phyloP scores from a whole-genome alignment of 1,140 invertebrate genomes.

The Papilio polytes region DNA sequence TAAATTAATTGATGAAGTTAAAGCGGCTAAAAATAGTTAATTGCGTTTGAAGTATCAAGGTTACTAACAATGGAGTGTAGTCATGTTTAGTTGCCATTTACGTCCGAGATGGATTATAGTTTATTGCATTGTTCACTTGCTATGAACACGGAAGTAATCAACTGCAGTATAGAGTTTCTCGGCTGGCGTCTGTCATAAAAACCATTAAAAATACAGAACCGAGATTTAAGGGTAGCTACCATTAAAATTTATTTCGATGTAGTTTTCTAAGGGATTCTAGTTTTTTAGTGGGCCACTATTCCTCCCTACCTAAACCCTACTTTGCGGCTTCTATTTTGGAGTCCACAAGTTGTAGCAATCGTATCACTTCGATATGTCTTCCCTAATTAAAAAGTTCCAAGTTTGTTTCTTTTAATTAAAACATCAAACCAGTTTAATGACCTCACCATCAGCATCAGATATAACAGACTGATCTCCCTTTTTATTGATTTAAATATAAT shows the following conservation, averaged over 20 bases:
- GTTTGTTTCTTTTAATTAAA: neutral
- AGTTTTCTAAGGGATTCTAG: no score
- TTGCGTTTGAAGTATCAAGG: slow-evolving; percentile 13
- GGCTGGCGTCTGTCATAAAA: neutral
- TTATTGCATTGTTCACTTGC: slow-evolving; percentile 14
- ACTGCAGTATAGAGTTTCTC: neutral
- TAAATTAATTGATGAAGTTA: no score
- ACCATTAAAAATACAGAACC: neutral
- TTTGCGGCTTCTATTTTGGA: no score
- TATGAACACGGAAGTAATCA: slow-evolving; percentile 18
- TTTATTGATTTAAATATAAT: slow-evolving; percentile 31
- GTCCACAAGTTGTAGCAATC: neutral
- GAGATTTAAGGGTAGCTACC: neutral
- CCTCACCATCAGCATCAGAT: neutral
- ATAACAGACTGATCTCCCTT: neutral
- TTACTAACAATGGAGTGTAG: slow-evolving; percentile 11
- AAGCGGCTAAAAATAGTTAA: neutral
- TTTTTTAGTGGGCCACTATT: no score
- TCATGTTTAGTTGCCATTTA: slow-evolving; percentile 6
- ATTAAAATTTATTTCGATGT: neutral
- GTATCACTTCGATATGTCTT: neutral
- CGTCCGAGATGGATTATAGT: neutral
- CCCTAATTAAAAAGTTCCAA: neutral
- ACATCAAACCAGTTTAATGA: slow-evolving; percentile 2
- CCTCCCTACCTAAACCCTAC: no score